Base-by-base conservation (phyloP, 2,113 vertebrate genomes). In the Ceuthmochares aereus region DNA sequence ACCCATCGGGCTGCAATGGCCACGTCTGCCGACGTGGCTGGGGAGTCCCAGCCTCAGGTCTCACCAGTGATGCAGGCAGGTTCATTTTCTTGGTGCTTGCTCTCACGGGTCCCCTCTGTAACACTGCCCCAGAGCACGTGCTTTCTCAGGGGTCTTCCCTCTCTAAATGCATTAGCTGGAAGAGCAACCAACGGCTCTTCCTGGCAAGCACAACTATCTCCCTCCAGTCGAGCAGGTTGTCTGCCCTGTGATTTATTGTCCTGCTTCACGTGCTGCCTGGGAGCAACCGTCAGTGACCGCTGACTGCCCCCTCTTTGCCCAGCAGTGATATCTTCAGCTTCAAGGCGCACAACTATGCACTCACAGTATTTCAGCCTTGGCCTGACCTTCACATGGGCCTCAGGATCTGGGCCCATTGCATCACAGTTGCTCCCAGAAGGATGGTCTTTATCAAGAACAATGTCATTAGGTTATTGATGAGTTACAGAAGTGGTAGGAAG, bases 61-160 rank as follows among this genome's bases (percentile, higher is more conserved):
- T 67, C 47, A 2, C 56, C 4, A 0, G 1, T 0, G 0, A 5
- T 5, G 4, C 1, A 58, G 54, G 32, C 14, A 10, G 8, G 17
- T 16, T 34, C 40, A 7, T 49, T 30, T 68, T 9, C 68, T 14
- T 22, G 29, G 10, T 45, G 58, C 58, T 25, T 19, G 56, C 32
- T 90, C 11, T 79, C 60, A 21, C 1, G 1, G 4, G 40, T 42
- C 60, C 78, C 9, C 30, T 54, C 56, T 47, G 62, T 63, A 22
- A 70, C 66, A 25, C 60, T 52, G 11, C 45, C 90, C 69, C 15
- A 7, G 72, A 78, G 80, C 70, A 68, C 2, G 0, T 66, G 67
- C 63, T 70, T 70, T 81, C 78, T 22, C 74, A 67, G 14, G 69
- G 56, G 11, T 26, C 36, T 52, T n/a, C 64, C 78, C 0, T 3